A percentile compares a stretch with the other conserved stretches of the same genome.
These are phyloP conservation scores for Indicator indicator DNA, from an alignment of 2,113 vertebrate species.

Conservation along the genomic window DNA sequence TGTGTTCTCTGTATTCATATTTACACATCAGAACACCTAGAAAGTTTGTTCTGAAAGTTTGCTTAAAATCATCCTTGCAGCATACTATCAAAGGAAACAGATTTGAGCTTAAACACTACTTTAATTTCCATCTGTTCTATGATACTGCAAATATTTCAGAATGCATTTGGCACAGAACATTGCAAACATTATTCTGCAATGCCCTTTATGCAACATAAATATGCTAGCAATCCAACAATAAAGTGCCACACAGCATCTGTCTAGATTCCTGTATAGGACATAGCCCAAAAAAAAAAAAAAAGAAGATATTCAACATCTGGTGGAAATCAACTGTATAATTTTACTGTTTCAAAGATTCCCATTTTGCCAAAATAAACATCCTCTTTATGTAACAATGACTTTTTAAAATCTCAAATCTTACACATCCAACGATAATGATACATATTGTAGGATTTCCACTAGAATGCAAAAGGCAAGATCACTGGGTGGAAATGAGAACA, in stretches of 20 bases:
- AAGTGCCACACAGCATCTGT: conserved; percentile 37
- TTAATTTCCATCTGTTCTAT: conserved; percentile 61
- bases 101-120: neutral
- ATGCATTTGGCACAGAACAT: neutral
- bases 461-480: neutral
- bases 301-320: conserved; percentile 18
- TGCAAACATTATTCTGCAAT: neutral
- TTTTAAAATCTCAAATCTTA: conserved; percentile 6
- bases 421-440: neutral
- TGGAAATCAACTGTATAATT: conserved; percentile 50
- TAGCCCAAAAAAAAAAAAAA: neutral
- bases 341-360: conserved; percentile 13
- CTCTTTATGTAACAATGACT: conserved; percentile 1
- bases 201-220: neutral
- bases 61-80: conserved; percentile 1
- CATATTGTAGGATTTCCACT: neutral
- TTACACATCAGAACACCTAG: conserved; percentile 1
- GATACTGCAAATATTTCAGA: conserved; percentile 17
- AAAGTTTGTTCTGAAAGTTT: conserved; percentile 52
- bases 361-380: conserved; percentile 54
- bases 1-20: neutral
- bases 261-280: neutral
- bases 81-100: conserved; percentile 18
- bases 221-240: neutral
- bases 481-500: neutral